Percentiles rank a stretch among this genome's conserved stretches.
Evolutionary conservation across 2,797 vertebrate species (phyloP).

Genomic region (Rhinoraja longicauda): DNA sequence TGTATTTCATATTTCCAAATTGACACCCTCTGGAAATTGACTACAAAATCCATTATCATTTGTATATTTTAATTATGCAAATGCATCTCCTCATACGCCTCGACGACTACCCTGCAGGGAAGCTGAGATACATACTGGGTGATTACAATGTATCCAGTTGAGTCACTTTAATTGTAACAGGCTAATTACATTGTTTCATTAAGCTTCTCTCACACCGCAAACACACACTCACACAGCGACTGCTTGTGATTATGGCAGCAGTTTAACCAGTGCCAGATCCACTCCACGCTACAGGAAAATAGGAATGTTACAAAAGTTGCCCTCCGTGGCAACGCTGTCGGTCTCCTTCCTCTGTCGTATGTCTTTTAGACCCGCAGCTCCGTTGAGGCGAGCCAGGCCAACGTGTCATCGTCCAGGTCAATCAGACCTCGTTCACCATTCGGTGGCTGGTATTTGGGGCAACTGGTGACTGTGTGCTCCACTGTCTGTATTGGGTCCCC

Average conservation of each 20-base stretch:
- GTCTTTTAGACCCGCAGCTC: no score
- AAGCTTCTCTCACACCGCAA: constrained; percentile 95
- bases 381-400: no score
- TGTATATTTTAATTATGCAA: constrained; percentile 99
- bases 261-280: constrained; percentile 43
- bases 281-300: constrained; percentile 43
- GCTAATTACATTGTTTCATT: constrained; percentile 99
- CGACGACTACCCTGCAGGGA: constrained; percentile 95
- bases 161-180: constrained; percentile 99
- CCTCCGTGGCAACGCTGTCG: constrained; percentile 61
- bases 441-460: no score
- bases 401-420: no score
- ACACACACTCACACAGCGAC: constrained; percentile 69
- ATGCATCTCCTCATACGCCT: constrained; percentile 98
- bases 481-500: no score
- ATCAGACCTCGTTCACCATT: no score
- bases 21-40: constrained; percentile 99
- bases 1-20: constrained; percentile 98
- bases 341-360: no score
- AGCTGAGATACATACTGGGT: constrained; percentile 96
- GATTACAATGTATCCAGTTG: constrained; percentile 99
- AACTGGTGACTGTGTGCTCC: no score
- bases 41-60: constrained; percentile 99
- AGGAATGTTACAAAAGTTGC: constrained; percentile 53
- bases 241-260: constrained; percentile 34